Conservation (phyloP, 2,113 vertebrate species). For the Cebidichthys violaceus region DNA sequence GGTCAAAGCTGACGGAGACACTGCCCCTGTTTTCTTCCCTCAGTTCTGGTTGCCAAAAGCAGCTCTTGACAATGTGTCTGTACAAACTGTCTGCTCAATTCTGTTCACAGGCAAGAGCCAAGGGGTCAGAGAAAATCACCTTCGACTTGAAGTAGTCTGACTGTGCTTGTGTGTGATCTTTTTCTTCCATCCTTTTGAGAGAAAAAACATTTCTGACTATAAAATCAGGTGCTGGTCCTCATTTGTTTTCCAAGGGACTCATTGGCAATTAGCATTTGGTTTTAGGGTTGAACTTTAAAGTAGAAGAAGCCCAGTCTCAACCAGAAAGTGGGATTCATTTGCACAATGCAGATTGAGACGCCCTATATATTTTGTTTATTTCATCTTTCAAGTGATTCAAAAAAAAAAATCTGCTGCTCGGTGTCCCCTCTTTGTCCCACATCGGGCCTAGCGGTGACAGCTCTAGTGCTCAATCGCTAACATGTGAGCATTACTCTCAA, state of each 20-base stretch:
- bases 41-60: constrained; percentile 38
- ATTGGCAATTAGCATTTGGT: not conserved
- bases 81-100: constrained; percentile 65
- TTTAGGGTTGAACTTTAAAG: not conserved
- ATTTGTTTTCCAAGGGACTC: not conserved
- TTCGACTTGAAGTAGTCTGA: not conserved
- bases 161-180: not conserved
- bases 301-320: not conserved
- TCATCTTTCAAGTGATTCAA: not conserved
- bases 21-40: constrained; percentile 23
- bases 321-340: not conserved
- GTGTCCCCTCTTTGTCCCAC: not conserved
- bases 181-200: not conserved
- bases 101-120: constrained; percentile 31
- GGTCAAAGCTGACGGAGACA: constrained; percentile 51
- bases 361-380: not conserved
- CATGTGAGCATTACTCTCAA: not conserved
- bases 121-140: constrained; percentile 17
- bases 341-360: not conserved
- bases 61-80: constrained; percentile 64
- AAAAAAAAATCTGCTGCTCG: not conserved
- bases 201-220: not conserved
- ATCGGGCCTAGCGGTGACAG: not conserved
- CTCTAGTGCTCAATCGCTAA: not conserved
- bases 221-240: not conserved